Evolutionary conservation across 2,888 invertebrate species (phyloP).

Genomic region (Esperia sulphurella): DNA sequence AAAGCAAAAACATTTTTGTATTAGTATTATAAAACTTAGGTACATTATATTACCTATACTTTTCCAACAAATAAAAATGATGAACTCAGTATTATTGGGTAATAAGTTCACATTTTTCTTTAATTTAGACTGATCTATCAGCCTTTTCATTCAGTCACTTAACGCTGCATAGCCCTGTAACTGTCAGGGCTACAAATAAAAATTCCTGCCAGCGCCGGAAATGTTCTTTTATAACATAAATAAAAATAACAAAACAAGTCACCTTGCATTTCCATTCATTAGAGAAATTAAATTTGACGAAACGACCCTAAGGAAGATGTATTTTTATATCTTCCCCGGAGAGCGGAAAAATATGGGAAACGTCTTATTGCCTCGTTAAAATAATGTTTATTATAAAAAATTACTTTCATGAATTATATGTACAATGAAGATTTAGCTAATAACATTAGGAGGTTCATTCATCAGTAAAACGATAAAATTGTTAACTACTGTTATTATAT

Average conservation of each 20-base stretch:
- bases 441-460: too few species aligned
- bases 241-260: slow-evolving; percentile 11
- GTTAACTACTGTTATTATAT: too few species aligned
- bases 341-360: slow-evolving; percentile 30
- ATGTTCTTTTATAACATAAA: slow-evolving; percentile 3
- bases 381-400: slow-evolving; percentile 31
- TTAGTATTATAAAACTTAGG: too few species aligned
- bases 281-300: slow-evolving; percentile 34
- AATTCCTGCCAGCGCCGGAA: neutral
- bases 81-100: too few species aligned
- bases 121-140: too few species aligned
- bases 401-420: slow-evolving; percentile 1
- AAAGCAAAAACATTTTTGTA: too few species aligned
- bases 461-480: too few species aligned
- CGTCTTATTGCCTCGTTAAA: slow-evolving; percentile 30
- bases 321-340: slow-evolving; percentile 21
- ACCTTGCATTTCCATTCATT: slow-evolving; percentile 29
- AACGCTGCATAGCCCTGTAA: neutral
- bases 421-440: too few species aligned
- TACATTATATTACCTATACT: too few species aligned
- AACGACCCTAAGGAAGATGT: slow-evolving; percentile 13
- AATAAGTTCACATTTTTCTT: too few species aligned
- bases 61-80: too few species aligned
- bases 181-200: neutral
- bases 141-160: too few species aligned